Evolutionary conservation across 2,797 vertebrate species (phyloP).

Genomic region (Psittacula echo): DNA sequence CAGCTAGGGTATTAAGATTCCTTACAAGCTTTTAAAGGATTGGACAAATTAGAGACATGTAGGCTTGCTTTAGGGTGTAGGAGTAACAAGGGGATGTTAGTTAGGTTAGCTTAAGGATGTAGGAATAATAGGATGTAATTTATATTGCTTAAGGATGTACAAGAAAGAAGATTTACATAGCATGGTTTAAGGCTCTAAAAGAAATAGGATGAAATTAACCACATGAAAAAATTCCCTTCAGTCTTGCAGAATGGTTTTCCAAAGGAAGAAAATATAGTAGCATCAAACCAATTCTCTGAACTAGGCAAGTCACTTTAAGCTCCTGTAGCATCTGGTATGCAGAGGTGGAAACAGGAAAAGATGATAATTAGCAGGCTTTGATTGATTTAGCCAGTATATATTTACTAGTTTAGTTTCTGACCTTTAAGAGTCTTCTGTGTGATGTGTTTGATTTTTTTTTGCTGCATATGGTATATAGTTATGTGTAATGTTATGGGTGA

Average conservation of each 20-base stretch:
- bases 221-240: not conserved
- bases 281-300: not conserved
- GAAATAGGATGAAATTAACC: constrained; percentile 46
- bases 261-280: not conserved
- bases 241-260: not conserved
- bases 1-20: not conserved
- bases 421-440: constrained; percentile 40
- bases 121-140: constrained; percentile 33
- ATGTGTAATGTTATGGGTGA: not conserved
- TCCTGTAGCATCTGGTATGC: not conserved
- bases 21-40: not conserved
- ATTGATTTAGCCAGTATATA: constrained; percentile 1
- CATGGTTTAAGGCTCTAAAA: constrained; percentile 29
- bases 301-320: not conserved
- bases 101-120: constrained; percentile 15
- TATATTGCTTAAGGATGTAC: constrained; percentile 3
- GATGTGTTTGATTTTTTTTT: not conserved
- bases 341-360: not conserved
- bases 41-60: not conserved
- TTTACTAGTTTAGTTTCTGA: constrained; percentile 46
- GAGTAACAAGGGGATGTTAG: not conserved
- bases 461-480: not conserved
- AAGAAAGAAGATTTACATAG: constrained; percentile 10
- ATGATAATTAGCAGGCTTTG: not conserved
- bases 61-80: not conserved